phyloP scores from a whole-genome alignment of 2,797 vertebrate species.

The Macropus fuliginosus region DNA sequence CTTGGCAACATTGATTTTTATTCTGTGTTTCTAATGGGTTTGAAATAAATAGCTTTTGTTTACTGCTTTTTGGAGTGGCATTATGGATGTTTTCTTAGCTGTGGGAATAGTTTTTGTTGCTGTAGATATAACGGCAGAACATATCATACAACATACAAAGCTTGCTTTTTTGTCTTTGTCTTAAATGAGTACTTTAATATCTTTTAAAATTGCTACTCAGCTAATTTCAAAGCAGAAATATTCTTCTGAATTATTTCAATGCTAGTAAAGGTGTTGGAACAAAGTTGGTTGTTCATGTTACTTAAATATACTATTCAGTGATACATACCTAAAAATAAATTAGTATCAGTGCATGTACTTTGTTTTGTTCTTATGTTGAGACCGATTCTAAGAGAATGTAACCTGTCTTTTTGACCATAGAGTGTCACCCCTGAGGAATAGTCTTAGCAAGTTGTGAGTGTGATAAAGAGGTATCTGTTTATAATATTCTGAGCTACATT shows the following conservation, averaged over 20 bases:
- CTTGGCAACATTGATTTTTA: neutral
- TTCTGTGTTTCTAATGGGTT: neutral
- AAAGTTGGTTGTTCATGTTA: conserved; percentile 5
- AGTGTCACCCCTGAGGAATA: neutral
- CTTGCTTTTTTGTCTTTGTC: neutral
- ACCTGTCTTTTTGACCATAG: neutral
- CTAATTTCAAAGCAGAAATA: conserved; percentile 12
- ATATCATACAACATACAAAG: neutral
- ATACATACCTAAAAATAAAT: neutral
- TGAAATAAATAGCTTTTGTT: neutral
- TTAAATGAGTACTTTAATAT: conserved; percentile 13
- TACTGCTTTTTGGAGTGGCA: neutral
- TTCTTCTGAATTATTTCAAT: conserved; percentile 20
- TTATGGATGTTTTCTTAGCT: neutral
- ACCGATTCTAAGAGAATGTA: neutral
- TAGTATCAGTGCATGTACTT: neutral
- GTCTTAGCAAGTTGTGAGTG: neutral
- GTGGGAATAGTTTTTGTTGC: neutral
- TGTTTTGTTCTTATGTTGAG: conserved; percentile 20
- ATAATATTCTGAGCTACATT: neutral
- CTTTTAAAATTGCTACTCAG: conserved; percentile 45
- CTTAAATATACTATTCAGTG: neutral
- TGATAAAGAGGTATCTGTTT: neutral
- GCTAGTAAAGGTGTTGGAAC: neutral
- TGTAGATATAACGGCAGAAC: neutral